These are phyloP conservation scores for Apostichopus parvimensis DNA, from an alignment of 35 echinoderm and acorn worm species.

Conservation along the genomic window DNA sequence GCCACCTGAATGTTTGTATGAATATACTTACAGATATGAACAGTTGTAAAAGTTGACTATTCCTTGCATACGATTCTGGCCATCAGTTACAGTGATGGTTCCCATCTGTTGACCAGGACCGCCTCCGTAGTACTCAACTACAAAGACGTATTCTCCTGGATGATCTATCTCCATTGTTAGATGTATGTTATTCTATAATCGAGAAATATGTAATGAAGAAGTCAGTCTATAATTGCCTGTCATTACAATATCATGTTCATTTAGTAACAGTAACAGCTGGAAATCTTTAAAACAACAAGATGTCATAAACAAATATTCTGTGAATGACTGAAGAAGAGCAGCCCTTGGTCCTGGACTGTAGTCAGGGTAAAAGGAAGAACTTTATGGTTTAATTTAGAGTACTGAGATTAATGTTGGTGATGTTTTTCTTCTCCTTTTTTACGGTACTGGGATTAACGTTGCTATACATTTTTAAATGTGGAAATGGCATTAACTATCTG, in stretches of 20 bases:
- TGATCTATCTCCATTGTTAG: slow-evolving; percentile 58
- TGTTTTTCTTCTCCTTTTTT: no score
- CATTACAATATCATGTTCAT: neutral
- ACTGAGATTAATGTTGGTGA: no score
- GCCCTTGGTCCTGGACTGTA: no score
- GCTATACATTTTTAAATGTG: no score
- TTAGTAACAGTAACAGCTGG: neutral
- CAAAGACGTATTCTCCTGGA: slow-evolving; percentile 72
- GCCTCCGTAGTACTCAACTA: slow-evolving; percentile 92
- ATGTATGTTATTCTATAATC: slow-evolving; percentile 48
- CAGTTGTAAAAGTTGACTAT: slow-evolving; percentile 74
- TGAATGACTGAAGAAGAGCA: no score
- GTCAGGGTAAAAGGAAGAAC: no score
- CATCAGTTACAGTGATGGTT: slow-evolving; percentile 59
- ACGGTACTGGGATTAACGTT: no score
- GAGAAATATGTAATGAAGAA: no score
- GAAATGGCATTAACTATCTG: no score
- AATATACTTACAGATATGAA: slow-evolving; percentile 83
- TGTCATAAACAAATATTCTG: no score
- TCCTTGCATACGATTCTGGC: slow-evolving; percentile 53
- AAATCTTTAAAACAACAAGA: neutral
- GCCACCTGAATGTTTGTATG: neutral
- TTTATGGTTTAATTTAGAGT: no score
- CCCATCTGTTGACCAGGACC: slow-evolving; percentile 69
- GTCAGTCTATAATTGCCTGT: neutral